Evolutionary conservation across 2,113 vertebrate genomes (phyloP).

Genomic region (Apistogramma diplotaenia): DNA sequence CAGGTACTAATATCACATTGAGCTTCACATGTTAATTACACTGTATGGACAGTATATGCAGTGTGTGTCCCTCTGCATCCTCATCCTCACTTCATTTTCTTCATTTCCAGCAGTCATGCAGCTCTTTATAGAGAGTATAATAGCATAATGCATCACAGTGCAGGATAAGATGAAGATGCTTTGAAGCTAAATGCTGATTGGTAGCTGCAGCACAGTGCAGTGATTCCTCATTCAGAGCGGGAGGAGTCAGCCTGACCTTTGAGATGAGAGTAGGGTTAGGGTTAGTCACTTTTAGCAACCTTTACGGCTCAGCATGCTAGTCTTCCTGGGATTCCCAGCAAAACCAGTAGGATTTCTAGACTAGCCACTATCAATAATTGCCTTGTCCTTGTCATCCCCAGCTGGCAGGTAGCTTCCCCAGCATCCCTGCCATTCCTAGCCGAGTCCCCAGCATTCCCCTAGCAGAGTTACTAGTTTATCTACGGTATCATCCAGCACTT

Average conservation of each 20-base stretch:
- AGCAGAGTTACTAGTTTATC: too few species aligned
- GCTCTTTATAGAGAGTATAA: not conserved
- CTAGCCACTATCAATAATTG: too few species aligned
- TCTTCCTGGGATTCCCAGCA: rapidly evolving
- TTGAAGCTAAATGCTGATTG: not conserved
- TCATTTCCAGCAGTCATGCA: not conserved
- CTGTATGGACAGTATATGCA: not conserved
- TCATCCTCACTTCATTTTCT: not conserved
- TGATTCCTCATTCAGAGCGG: not conserved
- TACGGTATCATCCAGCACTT: too few species aligned
- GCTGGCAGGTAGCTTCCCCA: too few species aligned
- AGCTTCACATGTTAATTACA: not conserved
- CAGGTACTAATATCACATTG: not conserved
- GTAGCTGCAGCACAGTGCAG: not conserved
- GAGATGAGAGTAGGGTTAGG: too few species aligned
- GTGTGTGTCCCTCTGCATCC: not conserved
- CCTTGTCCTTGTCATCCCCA: not conserved
- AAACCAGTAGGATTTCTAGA: not conserved
- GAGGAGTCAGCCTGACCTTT: not conserved
- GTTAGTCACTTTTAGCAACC: not conserved
- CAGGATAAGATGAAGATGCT: not conserved
- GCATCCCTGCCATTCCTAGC: too few species aligned
- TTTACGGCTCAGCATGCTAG: rapidly evolving
- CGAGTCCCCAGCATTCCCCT: too few species aligned
- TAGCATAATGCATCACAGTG: not conserved